Conservation (phyloP, 2,113 vertebrate species). For the Gopherus flavomarginatus region DNA sequence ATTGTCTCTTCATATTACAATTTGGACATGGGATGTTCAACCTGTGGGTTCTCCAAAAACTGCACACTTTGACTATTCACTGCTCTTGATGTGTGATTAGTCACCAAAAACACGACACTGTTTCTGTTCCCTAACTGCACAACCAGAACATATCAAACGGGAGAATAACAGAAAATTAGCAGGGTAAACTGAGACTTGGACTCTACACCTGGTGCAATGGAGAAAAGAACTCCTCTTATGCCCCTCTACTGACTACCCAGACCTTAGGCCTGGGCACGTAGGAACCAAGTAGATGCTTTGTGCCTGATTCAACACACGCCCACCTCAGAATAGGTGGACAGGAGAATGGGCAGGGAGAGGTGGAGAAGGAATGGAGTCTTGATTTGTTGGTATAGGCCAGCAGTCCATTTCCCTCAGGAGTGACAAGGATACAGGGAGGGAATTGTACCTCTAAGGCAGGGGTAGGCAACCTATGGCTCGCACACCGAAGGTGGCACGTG, state of each 20-base stretch:
- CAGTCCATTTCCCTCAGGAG: neutral
- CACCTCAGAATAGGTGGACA: neutral
- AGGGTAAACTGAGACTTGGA: neutral
- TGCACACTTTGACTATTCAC: neutral
- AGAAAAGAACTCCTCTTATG: neutral
- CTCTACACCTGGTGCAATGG: neutral
- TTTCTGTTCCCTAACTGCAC: neutral
- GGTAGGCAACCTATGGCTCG: too few relatives aligned
- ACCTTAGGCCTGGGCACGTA: neutral
- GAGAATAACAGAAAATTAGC: neutral
- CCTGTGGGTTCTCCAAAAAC: rapidly evolving
- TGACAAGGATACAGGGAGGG: neutral
- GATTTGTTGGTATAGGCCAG: neutral
- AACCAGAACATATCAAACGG: neutral
- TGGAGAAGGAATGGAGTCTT: neutral
- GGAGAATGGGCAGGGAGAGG: neutral
- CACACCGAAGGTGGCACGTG: too few relatives aligned
- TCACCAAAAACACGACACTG: neutral
- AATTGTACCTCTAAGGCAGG: neutral
- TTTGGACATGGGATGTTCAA: neutral
- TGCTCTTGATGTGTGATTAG: neutral
- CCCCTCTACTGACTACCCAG: neutral
- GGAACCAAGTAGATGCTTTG: neutral
- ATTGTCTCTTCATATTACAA: neutral
- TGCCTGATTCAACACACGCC: neutral